phyloP scores from a whole-genome alignment of 2,888 invertebrate genomes.

The Drymonia ruficornis region DNA sequence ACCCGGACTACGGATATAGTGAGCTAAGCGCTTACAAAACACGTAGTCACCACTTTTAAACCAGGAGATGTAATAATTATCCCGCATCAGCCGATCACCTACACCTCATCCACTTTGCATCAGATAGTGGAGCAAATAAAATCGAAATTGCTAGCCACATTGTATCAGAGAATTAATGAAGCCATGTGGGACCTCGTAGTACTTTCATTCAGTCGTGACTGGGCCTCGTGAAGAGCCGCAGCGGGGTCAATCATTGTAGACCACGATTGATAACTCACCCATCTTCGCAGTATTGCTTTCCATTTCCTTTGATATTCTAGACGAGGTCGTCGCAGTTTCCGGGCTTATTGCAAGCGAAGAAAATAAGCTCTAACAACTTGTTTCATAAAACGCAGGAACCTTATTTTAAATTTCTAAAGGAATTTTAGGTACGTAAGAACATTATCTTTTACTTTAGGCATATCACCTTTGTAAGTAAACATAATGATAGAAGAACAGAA shows the following conservation, averaged over 20 bases:
- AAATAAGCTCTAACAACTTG: too few species aligned
- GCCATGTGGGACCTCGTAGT: slow-evolving; percentile 14
- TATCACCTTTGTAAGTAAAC: too few species aligned
- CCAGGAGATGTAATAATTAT: too few species aligned
- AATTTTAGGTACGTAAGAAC: too few species aligned
- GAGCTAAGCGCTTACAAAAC: too few species aligned
- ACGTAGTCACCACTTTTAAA: too few species aligned
- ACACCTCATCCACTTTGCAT: not conserved
- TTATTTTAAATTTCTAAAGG: too few species aligned
- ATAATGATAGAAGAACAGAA: too few species aligned
- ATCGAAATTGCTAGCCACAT: slow-evolving; percentile 4
- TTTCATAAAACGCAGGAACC: too few species aligned
- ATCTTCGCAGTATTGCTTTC: slow-evolving; percentile 39
- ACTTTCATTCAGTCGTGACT: slow-evolving; percentile 42
- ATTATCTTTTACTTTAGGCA: too few species aligned
- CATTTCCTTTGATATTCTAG: slow-evolving; percentile 33
- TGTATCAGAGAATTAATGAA: slow-evolving; percentile 13
- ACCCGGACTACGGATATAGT: too few species aligned
- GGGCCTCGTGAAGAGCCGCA: slow-evolving; percentile 15
- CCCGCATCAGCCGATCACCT: not conserved
- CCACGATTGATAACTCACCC: slow-evolving; percentile 38
- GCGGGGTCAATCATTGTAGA: slow-evolving; percentile 35
- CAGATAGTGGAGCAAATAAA: slow-evolving; percentile 1
- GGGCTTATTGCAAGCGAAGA: too few species aligned
- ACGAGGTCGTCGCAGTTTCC: slow-evolving; percentile 1